These are phyloP conservation scores for Apostichopus japonicus DNA, from an alignment of 35 echinoderm and acorn worm genomes.

Conservation along the genomic window DNA sequence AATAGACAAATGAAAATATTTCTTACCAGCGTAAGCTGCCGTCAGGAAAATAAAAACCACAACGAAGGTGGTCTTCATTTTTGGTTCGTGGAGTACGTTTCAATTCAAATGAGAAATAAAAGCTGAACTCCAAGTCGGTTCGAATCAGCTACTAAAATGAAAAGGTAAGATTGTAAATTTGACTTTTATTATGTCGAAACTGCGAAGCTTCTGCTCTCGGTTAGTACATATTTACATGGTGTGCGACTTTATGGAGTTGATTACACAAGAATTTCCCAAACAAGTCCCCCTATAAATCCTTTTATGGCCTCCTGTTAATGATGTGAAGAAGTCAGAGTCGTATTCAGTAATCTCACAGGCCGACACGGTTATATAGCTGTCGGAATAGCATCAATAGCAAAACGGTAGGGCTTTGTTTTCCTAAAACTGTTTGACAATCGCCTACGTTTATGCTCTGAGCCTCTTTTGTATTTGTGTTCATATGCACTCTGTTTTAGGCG, in stretches of 20 bases:
- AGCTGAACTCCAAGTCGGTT: neutral
- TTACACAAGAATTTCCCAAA: neutral
- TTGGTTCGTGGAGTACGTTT: neutral
- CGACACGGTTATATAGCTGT: no score
- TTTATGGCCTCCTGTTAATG: no score
- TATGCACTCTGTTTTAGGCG: no score
- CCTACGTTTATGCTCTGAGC: no score
- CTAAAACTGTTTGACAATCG: no score
- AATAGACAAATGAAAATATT: neutral
- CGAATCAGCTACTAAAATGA: neutral
- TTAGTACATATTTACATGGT: neutral
- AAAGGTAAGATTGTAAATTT: neutral
- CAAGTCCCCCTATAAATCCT: no score
- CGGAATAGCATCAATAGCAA: no score
- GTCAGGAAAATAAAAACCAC: neutral
- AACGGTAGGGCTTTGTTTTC: no score
- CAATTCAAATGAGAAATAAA: neutral
- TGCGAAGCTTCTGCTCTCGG: neutral
- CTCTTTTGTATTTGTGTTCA: no score
- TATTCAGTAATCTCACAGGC: no score
- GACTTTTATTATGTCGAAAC: neutral
- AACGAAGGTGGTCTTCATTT: neutral
- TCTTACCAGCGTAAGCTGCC: neutral
- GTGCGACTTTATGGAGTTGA: neutral
- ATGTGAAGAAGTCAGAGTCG: no score